These are phyloP conservation scores for Ageneiosus marmoratus DNA, from an alignment of 2,113 vertebrate species.

Conservation along the genomic window DNA sequence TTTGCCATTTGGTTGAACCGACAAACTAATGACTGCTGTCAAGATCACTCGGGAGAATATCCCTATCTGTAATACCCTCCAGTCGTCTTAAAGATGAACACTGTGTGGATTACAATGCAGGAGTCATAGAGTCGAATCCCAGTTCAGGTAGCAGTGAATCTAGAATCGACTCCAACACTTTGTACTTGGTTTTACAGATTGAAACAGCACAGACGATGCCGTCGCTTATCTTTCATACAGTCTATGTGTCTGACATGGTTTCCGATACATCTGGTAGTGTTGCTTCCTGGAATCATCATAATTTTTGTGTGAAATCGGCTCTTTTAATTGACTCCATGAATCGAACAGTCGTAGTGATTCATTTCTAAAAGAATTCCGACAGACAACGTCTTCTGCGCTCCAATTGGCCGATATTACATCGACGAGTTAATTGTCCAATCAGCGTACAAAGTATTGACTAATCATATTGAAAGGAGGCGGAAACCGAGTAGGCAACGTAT, in stretches of 20 bases:
- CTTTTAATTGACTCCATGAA: neutral
- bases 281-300: too few species aligned
- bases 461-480: neutral
- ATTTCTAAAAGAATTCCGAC: neutral
- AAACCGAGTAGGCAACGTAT: too few species aligned
- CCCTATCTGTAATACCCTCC: neutral
- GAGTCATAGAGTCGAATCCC: neutral
- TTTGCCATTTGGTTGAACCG: conserved; percentile 59
- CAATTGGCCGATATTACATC: neutral
- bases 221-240: neutral
- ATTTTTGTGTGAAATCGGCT: neutral
- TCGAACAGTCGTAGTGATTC: neutral
- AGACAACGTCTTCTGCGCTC: neutral
- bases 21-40: neutral
- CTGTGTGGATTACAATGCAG: neutral
- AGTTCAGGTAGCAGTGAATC: neutral
- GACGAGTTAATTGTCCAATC: neutral
- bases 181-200: neutral
- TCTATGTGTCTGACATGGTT: neutral
- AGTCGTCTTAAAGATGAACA: neutral
- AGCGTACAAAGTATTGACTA: neutral
- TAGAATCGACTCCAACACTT: neutral
- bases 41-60: neutral
- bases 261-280: too few species aligned
- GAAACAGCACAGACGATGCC: neutral